Evolutionary conservation across 1,140 invertebrate species (phyloP).

Genomic region (Babylonia areolata): DNA sequence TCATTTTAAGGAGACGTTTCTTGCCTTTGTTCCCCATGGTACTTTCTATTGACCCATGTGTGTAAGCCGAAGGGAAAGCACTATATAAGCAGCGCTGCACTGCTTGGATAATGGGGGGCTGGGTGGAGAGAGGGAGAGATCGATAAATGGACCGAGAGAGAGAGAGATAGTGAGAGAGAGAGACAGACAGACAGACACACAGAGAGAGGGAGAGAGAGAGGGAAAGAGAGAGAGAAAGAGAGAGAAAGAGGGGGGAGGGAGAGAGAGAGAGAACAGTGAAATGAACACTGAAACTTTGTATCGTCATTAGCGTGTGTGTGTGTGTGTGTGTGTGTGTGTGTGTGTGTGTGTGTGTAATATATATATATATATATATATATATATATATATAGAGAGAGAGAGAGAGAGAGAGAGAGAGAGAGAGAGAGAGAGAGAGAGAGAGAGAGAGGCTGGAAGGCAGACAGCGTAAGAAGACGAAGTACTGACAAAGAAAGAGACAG

Average conservation of each 20-base stretch:
- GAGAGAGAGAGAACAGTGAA: not conserved
- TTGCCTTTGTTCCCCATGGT: no score
- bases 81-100: no score
- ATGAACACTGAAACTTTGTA: no score
- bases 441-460: not conserved
- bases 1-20: no score
- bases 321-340: no score
- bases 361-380: no score
- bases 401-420: not conserved
- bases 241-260: not conserved
- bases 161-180: not conserved
- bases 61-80: no score
- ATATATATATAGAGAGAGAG: constrained; percentile 3
- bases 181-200: not conserved
- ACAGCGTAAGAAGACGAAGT: no score
- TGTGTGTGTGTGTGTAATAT: no score
- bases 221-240: not conserved
- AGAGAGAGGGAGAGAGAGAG: constrained; percentile 13
- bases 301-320: no score
- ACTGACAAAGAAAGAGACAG: not conserved
- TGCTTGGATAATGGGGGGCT: no score
- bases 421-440: not conserved
- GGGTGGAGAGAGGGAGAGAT: not conserved
- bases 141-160: not conserved
- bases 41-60: no score